Percentiles rank a stretch among this genome's conserved stretches.
These are phyloP conservation scores for Hirtodrosophila confusa DNA, from an alignment of 2,888 invertebrate species.

Conservation along the genomic window DNA sequence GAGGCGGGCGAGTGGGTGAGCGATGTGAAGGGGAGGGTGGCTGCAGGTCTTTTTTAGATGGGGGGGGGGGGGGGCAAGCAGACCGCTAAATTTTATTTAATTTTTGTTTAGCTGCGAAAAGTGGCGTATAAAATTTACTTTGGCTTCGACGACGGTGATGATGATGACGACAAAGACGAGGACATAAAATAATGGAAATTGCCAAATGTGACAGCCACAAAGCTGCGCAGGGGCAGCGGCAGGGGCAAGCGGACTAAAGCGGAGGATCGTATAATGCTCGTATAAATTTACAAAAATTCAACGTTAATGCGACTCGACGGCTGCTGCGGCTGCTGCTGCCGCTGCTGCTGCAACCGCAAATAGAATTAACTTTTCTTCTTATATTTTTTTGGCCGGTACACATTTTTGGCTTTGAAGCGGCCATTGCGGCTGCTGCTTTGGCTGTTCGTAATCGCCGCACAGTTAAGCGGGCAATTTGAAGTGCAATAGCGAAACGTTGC, in stretches of 20 bases:
- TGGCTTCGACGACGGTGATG: constrained; percentile 65
- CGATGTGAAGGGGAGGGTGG: background rate
- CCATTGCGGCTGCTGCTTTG: constrained; percentile 37
- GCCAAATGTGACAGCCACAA: constrained; percentile 80
- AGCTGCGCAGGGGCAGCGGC: constrained; percentile 56
- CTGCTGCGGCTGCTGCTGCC: constrained; percentile 34
- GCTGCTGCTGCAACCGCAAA: constrained; percentile 66
- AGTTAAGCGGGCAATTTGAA: constrained; percentile 79
- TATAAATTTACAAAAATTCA: constrained; percentile 77
- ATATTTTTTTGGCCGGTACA: constrained; percentile 20
- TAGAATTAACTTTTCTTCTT: constrained; percentile 71
- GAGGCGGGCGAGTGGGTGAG: constrained; percentile 5
- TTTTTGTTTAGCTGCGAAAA: constrained; percentile 80
- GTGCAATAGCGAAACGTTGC: constrained; percentile 65
- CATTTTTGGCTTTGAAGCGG: constrained; percentile 53
- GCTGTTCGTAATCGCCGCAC: constrained; percentile 75
- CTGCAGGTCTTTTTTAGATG: constrained; percentile 8
- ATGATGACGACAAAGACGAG: constrained; percentile 46
- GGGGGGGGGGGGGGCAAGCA: constrained; percentile 49
- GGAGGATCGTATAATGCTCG: constrained; percentile 73
- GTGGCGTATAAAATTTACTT: constrained; percentile 79
- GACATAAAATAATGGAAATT: constrained; percentile 79
- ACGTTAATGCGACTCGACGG: constrained; percentile 69
- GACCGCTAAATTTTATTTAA: constrained; percentile 80
- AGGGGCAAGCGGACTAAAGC: constrained; percentile 34